Evolutionary conservation across 2,113 vertebrate species (phyloP).

Genomic region (Perognathus longimembris): DNA sequence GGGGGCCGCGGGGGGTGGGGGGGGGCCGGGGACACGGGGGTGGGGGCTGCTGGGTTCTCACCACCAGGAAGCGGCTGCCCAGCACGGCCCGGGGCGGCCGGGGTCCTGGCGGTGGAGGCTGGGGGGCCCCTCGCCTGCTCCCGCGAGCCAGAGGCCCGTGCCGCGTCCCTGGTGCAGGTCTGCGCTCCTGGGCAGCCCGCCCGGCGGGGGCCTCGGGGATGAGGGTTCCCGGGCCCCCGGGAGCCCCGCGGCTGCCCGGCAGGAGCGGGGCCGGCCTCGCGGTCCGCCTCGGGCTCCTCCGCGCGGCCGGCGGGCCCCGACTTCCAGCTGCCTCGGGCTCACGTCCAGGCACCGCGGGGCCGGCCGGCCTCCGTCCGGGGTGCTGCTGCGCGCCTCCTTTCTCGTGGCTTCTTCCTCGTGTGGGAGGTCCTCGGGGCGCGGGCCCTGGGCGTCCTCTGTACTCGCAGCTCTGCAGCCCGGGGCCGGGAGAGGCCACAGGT

Average conservation of each 20-base stretch:
- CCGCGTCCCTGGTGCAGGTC: background rate
- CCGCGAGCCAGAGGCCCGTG: background rate
- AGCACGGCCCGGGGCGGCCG: rapidly evolving
- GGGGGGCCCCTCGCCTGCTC: background rate
- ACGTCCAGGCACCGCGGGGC: background rate
- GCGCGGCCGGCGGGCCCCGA: background rate
- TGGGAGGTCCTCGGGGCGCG: background rate
- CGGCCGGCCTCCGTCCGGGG: rapidly evolving
- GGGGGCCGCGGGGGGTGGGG: background rate
- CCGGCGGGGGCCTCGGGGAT: rapidly evolving
- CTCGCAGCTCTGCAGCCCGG: constrained; percentile 80
- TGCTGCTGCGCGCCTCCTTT: background rate
- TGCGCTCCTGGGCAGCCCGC: background rate
- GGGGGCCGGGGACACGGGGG: rapidly evolving
- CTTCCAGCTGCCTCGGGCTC: background rate
- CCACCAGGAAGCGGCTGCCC: background rate
- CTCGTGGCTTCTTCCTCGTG: constrained; percentile 20
- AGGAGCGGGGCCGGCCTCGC: constrained; percentile 50
- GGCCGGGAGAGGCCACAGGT: constrained; percentile 84
- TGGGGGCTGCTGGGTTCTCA: background rate
- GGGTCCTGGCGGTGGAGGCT: background rate
- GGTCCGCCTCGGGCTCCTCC: constrained; percentile 40
- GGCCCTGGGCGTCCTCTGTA: constrained; percentile 74
- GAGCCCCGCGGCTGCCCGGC: too few species aligned
- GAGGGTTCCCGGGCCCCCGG: background rate